These are phyloP conservation scores for Oxyura jamaicensis DNA, from an alignment of 2,113 vertebrate genomes.

Conservation along the genomic window DNA sequence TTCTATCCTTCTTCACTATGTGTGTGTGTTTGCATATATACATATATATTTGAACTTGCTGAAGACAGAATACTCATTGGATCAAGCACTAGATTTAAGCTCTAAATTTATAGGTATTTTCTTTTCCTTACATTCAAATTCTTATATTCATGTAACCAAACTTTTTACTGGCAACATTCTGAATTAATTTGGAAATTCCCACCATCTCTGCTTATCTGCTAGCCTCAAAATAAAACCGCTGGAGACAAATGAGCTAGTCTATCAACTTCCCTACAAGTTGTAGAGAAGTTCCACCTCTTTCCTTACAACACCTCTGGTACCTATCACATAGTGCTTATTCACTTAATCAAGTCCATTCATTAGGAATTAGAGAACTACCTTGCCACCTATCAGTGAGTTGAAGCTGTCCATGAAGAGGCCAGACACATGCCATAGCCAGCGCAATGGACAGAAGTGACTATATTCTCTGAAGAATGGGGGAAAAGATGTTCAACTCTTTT, in stretches of 20 bases:
- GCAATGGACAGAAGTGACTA: neutral
- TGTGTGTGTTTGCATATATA: neutral
- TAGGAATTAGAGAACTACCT: neutral
- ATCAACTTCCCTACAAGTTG: neutral
- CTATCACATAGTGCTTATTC: neutral
- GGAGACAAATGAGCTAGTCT: neutral
- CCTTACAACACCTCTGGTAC: neutral
- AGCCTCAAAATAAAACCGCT: neutral
- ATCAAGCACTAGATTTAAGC: no score
- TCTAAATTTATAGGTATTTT: neutral
- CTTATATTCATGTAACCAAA: neutral
- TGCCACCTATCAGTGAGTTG: neutral
- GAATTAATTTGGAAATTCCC: neutral
- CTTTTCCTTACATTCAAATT: neutral
- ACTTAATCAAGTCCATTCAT: neutral
- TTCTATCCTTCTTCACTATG: neutral
- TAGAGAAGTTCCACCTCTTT: neutral
- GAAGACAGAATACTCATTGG: neutral
- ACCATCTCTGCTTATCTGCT: neutral
- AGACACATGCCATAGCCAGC: neutral
- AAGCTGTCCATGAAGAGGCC: neutral
- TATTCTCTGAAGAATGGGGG: neutral
- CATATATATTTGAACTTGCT: neutral
- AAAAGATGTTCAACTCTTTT: neutral
- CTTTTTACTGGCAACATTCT: neutral